Evolutionary conservation across 2,888 invertebrate genomes (phyloP).

Genomic region (Labia minor): DNA sequence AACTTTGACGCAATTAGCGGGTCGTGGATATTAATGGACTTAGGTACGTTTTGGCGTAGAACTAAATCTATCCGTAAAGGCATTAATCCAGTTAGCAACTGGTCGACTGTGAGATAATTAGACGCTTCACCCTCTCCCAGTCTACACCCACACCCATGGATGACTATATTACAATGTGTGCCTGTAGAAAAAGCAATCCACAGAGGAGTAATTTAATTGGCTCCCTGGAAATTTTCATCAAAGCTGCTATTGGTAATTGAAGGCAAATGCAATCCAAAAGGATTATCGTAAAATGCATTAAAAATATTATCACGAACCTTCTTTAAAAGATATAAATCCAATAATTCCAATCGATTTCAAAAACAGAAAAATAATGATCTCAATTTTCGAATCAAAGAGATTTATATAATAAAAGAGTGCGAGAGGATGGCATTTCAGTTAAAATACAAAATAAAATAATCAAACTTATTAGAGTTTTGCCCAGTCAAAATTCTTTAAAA

Average conservation of each 20-base stretch:
- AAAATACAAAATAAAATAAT: too few relatives aligned
- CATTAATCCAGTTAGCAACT: neutral
- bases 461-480: too few relatives aligned
- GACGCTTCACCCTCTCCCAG: neutral
- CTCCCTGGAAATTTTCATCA: neutral
- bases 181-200: neutral
- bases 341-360: too few relatives aligned
- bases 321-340: too few relatives aligned
- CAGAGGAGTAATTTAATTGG: neutral
- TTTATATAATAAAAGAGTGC: too few relatives aligned
- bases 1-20: constrained; percentile 13
- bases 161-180: neutral
- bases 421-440: too few relatives aligned
- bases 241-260: neutral
- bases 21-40: constrained; percentile 5
- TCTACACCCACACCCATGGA: neutral
- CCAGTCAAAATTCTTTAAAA: too few relatives aligned
- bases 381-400: too few relatives aligned
- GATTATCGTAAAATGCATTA: too few relatives aligned
- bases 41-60: neutral
- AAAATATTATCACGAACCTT: too few relatives aligned
- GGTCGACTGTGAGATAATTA: constrained; percentile 4
- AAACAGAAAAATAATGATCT: too few relatives aligned
- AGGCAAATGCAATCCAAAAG: neutral
- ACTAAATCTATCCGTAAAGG: neutral